Base-by-base conservation (phyloP, 1,140 invertebrate genomes). In the Drosophila trapezifrons region DNA sequence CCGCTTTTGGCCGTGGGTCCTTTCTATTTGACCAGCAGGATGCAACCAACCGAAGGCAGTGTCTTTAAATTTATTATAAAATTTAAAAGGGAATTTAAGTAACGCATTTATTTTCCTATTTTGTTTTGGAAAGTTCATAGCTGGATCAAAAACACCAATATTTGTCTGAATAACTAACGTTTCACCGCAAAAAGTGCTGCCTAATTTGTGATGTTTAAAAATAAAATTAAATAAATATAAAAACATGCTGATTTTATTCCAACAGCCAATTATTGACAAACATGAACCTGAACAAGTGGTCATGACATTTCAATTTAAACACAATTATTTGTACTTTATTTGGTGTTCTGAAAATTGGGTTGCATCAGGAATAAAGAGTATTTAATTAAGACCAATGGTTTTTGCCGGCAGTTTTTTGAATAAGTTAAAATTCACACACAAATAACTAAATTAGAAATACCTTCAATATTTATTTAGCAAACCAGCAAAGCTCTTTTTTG, bases 221-320 rank as follows among this genome's bases (percentile, higher is more conserved):
- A 32, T 5, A 5, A 20, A 22, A 43, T 46, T 20, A 59, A 17
- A 59, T 25, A 60, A n/a, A n/a, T n/a, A 52, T 15, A 54, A 6
- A 52, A 35, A 35, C 49, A 6, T 52, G 49, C 20, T 15, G 49
- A 15, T 52, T 52, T 52, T 35, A 35, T 52, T 35, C 18, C 17
- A 35, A 35, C 49, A 52, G 49, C 32, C 37, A 58, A 40, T 40
- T 59, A 63, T 29, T 25, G 4, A 1, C 35, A 12, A 12, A 6
- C 25, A 18, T 18, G 20, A 7, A n/a, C 29, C 18, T 27, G n/a
- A 56, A 25, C 49, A 25, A 60, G 8, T 62, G 54, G 40, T 60
- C 32, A 29, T 66, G 55, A 60, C 56, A 47, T 40, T 63, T 51
- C 27, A 49, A 64, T 64, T 67, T 42, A 64, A 49, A 64, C 22